Base-by-base conservation (phyloP, 2,113 vertebrate genomes). In the Chroicocephalus ridibundus region DNA sequence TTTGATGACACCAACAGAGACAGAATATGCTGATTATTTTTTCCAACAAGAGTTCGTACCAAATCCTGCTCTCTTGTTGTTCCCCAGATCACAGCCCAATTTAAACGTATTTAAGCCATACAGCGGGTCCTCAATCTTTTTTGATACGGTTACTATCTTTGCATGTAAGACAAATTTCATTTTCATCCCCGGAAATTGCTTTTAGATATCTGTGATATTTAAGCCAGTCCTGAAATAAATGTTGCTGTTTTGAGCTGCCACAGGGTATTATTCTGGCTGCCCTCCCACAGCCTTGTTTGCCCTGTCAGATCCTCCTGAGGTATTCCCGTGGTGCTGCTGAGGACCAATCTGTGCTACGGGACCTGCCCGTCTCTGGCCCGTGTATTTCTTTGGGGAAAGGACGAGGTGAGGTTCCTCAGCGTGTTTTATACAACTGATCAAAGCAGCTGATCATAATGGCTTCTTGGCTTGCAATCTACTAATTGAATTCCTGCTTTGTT, bases 361-460 rank as follows among this genome's bases (percentile, higher is more conserved):
- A 19, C 31, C 13, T 64, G 36, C 7, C 29, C 8, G 2, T 68
- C 38, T 60, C 47, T 86, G 69, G 7, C 29, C 38, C 0, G 0
- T 46, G 57, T 8, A 40, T 57, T 79, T 93, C 34, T 57, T n/a
- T 62, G 31, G 82, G 65, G 79, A 70, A 74, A 66, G 27, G 13
- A 25, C 6, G 3, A 5, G 5, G 4, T 79, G 38, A 79, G 17
- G 24, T 82, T 91, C 46, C 42, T 71, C 11, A 4, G 11, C 8
- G 12, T 40, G 44, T 36, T 62, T 61, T 60, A 32, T 46, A 24
- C 25, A 62, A 11, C 24, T 38, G 6, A 1, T 88, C 27, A 70
- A 74, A 84, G 34, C 17, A 68, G 42, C 34, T 79, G 69, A 60
- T 68, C 14, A 27, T 44, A 79, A 66, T 47, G 25, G 15, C n/a